phyloP scores from a whole-genome alignment of 2,797 vertebrate genomes.

The Merluccius polli region DNA sequence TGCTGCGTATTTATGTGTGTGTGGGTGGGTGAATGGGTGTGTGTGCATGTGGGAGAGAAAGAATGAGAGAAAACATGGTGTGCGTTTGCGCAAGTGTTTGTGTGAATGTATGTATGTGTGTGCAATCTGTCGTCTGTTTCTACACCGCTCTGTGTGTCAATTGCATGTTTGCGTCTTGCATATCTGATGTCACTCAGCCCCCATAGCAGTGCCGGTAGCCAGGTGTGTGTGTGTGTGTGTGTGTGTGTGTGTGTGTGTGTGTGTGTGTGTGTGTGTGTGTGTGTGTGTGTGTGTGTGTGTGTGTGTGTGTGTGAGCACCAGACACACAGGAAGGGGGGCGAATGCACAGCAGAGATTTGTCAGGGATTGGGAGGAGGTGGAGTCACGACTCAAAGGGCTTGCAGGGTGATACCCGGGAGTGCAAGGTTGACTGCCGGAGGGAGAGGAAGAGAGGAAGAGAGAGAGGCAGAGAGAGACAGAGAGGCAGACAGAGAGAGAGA shows the following conservation, averaged over 20 bases:
- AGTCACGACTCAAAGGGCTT: not conserved
- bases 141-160: not conserved
- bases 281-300: too few relatives aligned
- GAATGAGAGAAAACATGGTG: not conserved
- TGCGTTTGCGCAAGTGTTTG: not conserved
- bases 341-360: not conserved
- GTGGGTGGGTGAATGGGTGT: not conserved
- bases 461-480: not conserved
- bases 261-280: too few relatives aligned
- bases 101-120: not conserved
- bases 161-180: not conserved
- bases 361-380: not conserved
- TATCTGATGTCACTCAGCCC: not conserved
- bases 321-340: not conserved
- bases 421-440: not conserved
- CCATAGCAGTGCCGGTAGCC: not conserved
- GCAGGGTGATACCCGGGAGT: not conserved
- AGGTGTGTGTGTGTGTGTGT: too few relatives aligned
- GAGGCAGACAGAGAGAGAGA: not conserved
- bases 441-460: conserved; percentile 4
- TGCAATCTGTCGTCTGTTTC: not conserved
- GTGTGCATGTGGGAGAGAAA: not conserved
- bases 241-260: too few relatives aligned
- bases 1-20: not conserved
- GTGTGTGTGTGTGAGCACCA: too few relatives aligned